Evolutionary conservation across 2,888 invertebrate species (phyloP).

Genomic region (Dolichopus griseipennis): DNA sequence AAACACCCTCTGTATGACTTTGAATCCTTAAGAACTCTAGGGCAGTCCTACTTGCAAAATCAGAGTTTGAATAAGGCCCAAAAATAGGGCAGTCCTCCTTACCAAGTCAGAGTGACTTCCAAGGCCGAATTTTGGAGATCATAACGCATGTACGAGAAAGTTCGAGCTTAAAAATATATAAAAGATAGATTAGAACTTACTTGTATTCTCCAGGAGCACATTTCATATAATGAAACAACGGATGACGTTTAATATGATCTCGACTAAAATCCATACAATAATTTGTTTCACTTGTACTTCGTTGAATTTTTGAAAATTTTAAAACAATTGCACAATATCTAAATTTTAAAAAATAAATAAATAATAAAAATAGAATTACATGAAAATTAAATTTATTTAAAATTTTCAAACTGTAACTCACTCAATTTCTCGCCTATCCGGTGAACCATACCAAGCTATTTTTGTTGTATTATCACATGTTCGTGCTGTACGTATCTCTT

Average conservation of each 20-base stretch:
- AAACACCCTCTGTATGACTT: too few relatives aligned
- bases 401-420: constrained; percentile 22
- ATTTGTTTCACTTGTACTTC: constrained; percentile 40
- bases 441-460: constrained; percentile 51
- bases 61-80: too few relatives aligned
- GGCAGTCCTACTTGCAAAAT: too few relatives aligned
- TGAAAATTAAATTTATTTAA: background rate
- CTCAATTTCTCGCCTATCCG: constrained; percentile 42
- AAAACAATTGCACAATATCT: constrained; percentile 42
- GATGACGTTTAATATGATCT: constrained; percentile 25
- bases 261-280: constrained; percentile 41
- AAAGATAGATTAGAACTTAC: constrained; percentile 26
- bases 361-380: too few relatives aligned
- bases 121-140: too few relatives aligned
- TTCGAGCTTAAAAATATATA: background rate
- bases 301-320: constrained; percentile 37
- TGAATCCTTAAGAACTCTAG: too few relatives aligned
- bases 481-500: constrained; percentile 45
- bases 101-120: too few relatives aligned
- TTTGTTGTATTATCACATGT: constrained; percentile 48
- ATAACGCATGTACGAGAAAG: background rate
- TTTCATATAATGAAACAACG: constrained; percentile 36
- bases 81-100: too few relatives aligned
- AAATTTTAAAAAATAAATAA: constrained; percentile 5
- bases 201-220: constrained; percentile 35